Conservation (phyloP, 2,888 invertebrate genomes). For the Pharmacophagus antenor region DNA sequence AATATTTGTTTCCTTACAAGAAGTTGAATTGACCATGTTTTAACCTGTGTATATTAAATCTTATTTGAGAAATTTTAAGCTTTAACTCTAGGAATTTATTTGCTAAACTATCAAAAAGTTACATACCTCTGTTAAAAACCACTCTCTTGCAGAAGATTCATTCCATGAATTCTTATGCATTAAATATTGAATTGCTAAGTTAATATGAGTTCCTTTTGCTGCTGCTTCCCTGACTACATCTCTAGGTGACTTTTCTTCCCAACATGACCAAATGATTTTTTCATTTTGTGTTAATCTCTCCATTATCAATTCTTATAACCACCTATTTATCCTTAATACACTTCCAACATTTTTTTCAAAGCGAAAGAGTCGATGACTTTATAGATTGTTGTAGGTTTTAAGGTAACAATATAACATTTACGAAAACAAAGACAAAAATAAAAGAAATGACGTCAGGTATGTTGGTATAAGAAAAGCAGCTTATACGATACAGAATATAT, state of each 20-base stretch:
- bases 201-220: constrained; percentile 83
- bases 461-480: constrained; percentile 2
- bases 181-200: constrained; percentile 81
- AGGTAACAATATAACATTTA: neutral
- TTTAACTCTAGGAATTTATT: neutral
- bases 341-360: constrained; percentile 3
- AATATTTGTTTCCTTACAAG: constrained; percentile 83
- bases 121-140: constrained; percentile 81
- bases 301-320: constrained; percentile 48
- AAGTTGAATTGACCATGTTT: constrained; percentile 83
- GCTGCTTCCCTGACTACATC: constrained; percentile 86
- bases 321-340: neutral
- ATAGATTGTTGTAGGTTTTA: neutral
- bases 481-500: neutral
- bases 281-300: constrained; percentile 81
- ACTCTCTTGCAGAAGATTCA: constrained; percentile 72
- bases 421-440: constrained; percentile 18
- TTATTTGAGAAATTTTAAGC: neutral
- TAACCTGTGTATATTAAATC: constrained; percentile 64
- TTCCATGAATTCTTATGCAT: constrained; percentile 78
- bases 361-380: constrained; percentile 2
- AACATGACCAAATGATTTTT: constrained; percentile 83
- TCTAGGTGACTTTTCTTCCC: constrained; percentile 82
- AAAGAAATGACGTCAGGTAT: constrained; percentile 12
- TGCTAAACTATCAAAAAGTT: neutral